phyloP scores from a whole-genome alignment of 1,140 invertebrate genomes.

The Drosophila nannoptera region DNA sequence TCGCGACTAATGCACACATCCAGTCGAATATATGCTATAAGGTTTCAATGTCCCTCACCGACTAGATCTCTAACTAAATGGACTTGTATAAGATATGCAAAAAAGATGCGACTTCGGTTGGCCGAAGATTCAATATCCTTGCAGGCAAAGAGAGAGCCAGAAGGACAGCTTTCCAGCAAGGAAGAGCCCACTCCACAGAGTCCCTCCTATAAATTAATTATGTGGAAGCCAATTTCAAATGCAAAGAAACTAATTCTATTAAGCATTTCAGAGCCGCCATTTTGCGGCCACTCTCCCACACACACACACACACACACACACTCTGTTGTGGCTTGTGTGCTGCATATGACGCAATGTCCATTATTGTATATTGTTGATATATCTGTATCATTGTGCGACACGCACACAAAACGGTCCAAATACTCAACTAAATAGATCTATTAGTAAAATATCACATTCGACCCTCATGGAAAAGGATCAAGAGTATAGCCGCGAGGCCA shows the following conservation, averaged over 20 bases:
- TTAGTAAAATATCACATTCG: conserved; percentile 21
- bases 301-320: conserved; percentile 19
- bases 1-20: too few relatives aligned
- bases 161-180: neutral
- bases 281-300: conserved; percentile 51
- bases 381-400: conserved; percentile 61
- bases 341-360: conserved; percentile 13
- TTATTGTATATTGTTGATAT: conserved; percentile 53
- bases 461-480: conserved; percentile 15
- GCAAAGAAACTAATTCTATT: conserved; percentile 13
- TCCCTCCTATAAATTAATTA: conserved; percentile 28
- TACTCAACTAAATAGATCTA: conserved; percentile 70
- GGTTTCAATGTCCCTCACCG: conserved; percentile 60
- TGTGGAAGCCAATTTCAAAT: neutral
- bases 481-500: conserved; percentile 23
- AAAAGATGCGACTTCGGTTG: neutral
- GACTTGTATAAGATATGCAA: neutral
- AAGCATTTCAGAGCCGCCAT: conserved; percentile 29
- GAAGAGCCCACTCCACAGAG: conserved; percentile 5
- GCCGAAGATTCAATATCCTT: neutral
- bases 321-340: too few relatives aligned
- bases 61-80: conserved; percentile 25
- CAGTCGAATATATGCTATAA: conserved; percentile 49
- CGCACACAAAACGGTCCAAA: conserved; percentile 68
- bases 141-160: neutral